Percentiles rank a stretch among this genome's conserved stretches.
These are phyloP conservation scores for Antechinus flavipes DNA, from an alignment of 2,113 vertebrate species.

Conservation along the genomic window DNA sequence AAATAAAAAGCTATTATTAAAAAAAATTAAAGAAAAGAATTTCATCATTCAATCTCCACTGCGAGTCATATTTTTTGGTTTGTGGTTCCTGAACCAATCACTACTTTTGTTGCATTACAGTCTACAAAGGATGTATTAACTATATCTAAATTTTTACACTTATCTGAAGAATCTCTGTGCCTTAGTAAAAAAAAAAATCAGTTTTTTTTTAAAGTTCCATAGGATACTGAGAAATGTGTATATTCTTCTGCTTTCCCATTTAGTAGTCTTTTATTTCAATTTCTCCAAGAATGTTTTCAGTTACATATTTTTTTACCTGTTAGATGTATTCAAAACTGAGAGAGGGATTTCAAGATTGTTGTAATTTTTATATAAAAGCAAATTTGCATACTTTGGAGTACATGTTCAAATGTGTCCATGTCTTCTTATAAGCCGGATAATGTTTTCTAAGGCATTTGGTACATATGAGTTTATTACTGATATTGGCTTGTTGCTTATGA, in stretches of 20 bases:
- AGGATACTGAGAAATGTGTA: neutral
- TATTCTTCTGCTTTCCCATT: neutral
- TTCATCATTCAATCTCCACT: neutral
- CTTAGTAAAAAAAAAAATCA: neutral
- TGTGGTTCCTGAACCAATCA: neutral
- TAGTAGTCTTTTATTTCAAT: neutral
- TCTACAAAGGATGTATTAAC: neutral
- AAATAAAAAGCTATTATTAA: too few relatives aligned
- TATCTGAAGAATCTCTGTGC: neutral
- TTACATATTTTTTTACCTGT: neutral
- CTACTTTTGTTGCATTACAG: neutral
- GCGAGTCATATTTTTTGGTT: neutral
- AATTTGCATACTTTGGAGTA: too few relatives aligned
- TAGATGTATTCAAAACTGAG: neutral
- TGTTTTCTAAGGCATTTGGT: neutral
- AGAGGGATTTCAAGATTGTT: neutral
- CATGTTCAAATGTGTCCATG: neutral
- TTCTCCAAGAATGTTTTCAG: neutral
- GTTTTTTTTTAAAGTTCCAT: neutral
- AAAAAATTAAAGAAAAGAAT: neutral
- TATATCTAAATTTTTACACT: neutral
- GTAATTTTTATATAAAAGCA: neutral
- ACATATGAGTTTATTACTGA: neutral
- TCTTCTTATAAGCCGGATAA: neutral
- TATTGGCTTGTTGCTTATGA: neutral